Base-by-base conservation (phyloP, 2,888 invertebrate species). In the Eupithecia centaureata region DNA sequence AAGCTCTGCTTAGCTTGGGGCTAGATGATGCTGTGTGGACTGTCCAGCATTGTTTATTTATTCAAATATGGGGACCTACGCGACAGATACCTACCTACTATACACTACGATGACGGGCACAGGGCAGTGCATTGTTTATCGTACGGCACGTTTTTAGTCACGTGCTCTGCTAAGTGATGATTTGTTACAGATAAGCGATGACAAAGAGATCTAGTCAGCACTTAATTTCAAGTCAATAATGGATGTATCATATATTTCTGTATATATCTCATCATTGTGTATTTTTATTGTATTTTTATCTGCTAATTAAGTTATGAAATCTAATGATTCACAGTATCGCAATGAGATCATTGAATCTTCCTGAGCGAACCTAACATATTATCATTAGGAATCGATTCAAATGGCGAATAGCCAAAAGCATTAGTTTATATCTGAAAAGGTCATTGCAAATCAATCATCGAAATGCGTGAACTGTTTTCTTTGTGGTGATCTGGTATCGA, bases 361-460 rank as follows among this genome's bases (percentile, higher is more conserved):
- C n/a, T 28, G 32, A 32, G 32, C 15, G 18, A 32, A 57, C 10
- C 18, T 12, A 18, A 57, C 5, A 33, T 59, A 38, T 5, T 47
- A 70, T 72, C 59, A 58, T 25, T 18, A 61, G 30, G 67, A 47
- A 61, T 62, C 58, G 30, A 42, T 60, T 68, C 42, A 58, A 61
- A 60, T 71, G 72, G 73, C 70, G 52, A 64, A 64, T 51, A 59
- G 71, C 69, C 73, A 75, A 71, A 56, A 59, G 60, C 61, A 68
- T 67, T 63, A 42, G 60, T 71, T 66, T 69, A 66, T 68, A 25
- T 65, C 63, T 63, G 57, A 65, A 61, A 58, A 64, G 61, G 62
- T 57, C 69, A 66, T 86, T 76, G 63, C 64, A 93, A 87, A 64
- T 94, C 72, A 71, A 69, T 73, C 70, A 71, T 63, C 68, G 52